These are phyloP conservation scores for Rhinella marina DNA, from an alignment of 2,797 vertebrate genomes.

Conservation along the genomic window DNA sequence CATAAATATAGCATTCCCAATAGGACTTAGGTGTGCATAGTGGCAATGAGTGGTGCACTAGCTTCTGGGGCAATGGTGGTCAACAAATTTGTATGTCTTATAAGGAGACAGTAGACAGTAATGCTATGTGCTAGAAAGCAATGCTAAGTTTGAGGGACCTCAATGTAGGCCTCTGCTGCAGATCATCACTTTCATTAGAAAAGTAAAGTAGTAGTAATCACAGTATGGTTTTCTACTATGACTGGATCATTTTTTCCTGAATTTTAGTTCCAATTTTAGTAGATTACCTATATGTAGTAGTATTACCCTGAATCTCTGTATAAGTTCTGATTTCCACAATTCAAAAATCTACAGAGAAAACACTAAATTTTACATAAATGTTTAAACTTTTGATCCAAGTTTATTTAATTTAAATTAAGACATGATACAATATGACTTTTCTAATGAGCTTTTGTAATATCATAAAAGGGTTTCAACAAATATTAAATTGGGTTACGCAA, in stretches of 20 bases:
- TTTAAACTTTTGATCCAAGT: neutral
- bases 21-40: neutral
- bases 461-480: too few species aligned
- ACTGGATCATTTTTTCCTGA: neutral
- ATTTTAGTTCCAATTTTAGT: neutral
- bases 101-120: neutral
- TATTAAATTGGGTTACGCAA: too few species aligned
- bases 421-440: neutral
- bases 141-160: neutral
- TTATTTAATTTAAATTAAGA: neutral
- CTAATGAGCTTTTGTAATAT: too few species aligned
- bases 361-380: neutral
- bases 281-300: neutral
- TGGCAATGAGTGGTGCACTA: neutral
- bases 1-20: neutral
- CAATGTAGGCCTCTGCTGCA: neutral
- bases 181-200: neutral
- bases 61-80: neutral
- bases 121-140: neutral
- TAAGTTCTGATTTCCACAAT: neutral
- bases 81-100: neutral
- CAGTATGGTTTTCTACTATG: neutral
- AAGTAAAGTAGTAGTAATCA: neutral
- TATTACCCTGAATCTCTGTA: neutral
- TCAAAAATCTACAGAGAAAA: neutral